Conservation (phyloP, 2,888 invertebrate species). For the Philereme vetulata region DNA sequence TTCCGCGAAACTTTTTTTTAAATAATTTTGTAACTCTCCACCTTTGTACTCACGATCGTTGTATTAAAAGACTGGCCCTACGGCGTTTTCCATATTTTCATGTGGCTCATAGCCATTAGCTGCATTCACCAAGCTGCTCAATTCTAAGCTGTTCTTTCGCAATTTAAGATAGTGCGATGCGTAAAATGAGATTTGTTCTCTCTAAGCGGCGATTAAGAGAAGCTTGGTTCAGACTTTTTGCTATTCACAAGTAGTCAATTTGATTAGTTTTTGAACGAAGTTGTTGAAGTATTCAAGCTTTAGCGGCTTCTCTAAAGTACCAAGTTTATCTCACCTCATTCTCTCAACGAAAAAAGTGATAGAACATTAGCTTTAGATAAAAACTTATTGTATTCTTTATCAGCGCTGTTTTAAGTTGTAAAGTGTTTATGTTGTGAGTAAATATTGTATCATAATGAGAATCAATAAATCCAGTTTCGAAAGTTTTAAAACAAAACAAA, state of each 20-base stretch:
- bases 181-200: constrained; percentile 36
- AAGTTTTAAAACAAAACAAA: not conserved
- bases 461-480: not conserved
- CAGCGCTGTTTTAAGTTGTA: not conserved
- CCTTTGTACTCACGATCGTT: too few relatives aligned
- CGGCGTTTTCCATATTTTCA: too few relatives aligned
- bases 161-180: constrained; percentile 37
- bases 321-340: constrained; percentile 26
- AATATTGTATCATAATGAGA: too few relatives aligned
- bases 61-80: too few relatives aligned
- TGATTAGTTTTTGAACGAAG: constrained; percentile 28
- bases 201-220: constrained; percentile 33
- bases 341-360: constrained; percentile 7
- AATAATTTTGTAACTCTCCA: too few relatives aligned
- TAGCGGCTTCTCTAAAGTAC: constrained; percentile 22
- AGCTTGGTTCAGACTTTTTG: constrained; percentile 28
- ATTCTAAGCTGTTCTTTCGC: constrained; percentile 17
- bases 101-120: too few relatives aligned
- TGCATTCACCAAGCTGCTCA: constrained; percentile 6
- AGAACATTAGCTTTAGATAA: not conserved
- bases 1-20: too few relatives aligned
- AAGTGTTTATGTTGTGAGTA: too few relatives aligned
- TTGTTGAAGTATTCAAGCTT: constrained; percentile 18
- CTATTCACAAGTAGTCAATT: constrained; percentile 29
- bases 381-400: constrained; percentile 3